Evolutionary conservation across 2,888 invertebrate species (phyloP), one percentile per base, ranked within the genome.

Genomic region (Drosophila cracens): DNA sequence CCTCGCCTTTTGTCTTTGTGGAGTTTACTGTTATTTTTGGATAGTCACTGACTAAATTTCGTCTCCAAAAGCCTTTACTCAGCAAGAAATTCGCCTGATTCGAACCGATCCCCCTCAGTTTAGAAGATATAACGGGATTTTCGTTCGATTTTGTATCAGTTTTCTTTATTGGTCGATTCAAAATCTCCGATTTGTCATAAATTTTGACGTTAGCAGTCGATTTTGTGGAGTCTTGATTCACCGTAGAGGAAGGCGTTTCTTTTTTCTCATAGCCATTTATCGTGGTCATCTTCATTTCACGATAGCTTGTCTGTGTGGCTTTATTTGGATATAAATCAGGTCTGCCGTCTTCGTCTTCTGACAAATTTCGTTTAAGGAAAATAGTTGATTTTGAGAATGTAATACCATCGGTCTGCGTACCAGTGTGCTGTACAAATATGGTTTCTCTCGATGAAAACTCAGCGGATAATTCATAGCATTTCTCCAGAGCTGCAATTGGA

Each of bases 401-500:
- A 13, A 18, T 1, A 4, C 4, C 2, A 0, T 27, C 27, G 2
- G 80, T 80, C 29, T 76, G 76, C 0, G 61, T 61, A 18, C 8
- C 21, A 29, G 27, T 76, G 29, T 59, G 34, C 21, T 65, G 43
- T 0, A 16, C 4, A 3, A 54, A 67, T 4, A 66, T 10, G 2
- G 67, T 56, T 61, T 74, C 67, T 0, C 38, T 38, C 7, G 29
- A 18, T 27, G 53, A n/a, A 8, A 29, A 25, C 21, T 46, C 16
- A 4, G 21, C 46, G 16, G 46, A 25, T 25, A 46, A 27, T 4
- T 25, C 46, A 46, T 16, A 46, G 46, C 21, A 18, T 46, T 46
- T 10, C 6, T 66, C 74, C 6, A 74, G 62, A 2, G 67, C 68
- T 0, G 36, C 6, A 59, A 62, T 52, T 2, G 75, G 74, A 13